A percentile compares a stretch with the other conserved stretches of the same genome.
Conservation (phyloP, 1,140 invertebrate genomes). For the Uloborus diversus region DNA sequence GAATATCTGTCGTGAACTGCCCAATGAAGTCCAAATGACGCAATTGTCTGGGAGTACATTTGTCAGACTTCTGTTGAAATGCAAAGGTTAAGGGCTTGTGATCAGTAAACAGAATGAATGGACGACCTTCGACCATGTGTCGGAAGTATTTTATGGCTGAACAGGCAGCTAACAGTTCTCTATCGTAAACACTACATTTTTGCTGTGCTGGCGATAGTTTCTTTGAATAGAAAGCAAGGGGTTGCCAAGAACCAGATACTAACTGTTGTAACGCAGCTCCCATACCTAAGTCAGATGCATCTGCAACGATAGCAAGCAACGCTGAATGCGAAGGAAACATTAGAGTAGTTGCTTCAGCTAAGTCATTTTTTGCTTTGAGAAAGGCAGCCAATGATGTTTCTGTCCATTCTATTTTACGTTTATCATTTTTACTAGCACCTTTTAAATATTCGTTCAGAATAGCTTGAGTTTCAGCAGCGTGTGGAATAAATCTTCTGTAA, state of each 20-base stretch:
- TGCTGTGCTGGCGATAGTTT: constrained; percentile 38
- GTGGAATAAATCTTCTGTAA: no score
- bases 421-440: no score
- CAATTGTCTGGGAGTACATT: constrained; percentile 56
- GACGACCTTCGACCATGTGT: constrained; percentile 61
- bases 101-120: constrained; percentile 60
- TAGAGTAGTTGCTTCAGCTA: constrained; percentile 54
- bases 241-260: not conserved
- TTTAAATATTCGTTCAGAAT: no score
- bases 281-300: constrained; percentile 19
- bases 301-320: constrained; percentile 21
- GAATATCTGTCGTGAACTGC: constrained; percentile 64
- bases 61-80: constrained; percentile 47
- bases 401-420: no score
- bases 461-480: no score
- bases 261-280: constrained; percentile 36
- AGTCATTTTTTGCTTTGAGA: constrained; percentile 62
- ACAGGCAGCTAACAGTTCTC: constrained; percentile 61
- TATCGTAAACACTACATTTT: constrained; percentile 58
- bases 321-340: constrained; percentile 28
- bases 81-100: constrained; percentile 61
- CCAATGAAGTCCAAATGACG: constrained; percentile 63
- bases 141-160: constrained; percentile 60
- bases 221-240: constrained; percentile 57
- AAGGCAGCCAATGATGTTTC: no score